Evolutionary conservation across 37 sponge, comb jelly and placozoan genomes (phyloP), one percentile per base, ranked within the genome.

Genomic region (Halichondria panicea): DNA sequence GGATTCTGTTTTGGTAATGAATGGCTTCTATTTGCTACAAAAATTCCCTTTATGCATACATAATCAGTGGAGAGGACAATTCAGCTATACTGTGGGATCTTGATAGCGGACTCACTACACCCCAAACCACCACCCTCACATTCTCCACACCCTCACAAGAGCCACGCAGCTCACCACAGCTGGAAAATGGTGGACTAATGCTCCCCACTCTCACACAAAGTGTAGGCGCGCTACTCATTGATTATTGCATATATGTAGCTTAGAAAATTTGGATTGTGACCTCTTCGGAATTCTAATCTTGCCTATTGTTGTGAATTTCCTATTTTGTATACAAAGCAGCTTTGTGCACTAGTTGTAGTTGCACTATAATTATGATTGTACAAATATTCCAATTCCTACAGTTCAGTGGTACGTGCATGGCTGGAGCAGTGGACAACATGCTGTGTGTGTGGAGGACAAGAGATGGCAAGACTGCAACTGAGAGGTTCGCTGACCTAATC

Each of bases 401-500:
- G 86, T 71, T 24, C 40, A 64, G 39, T 32, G 39, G 54, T 44
- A 71, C 24, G 24, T 85, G 79, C 66, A 57, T 77, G n/a, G 79
- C 74, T 39, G 66, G 50, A 48, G 86, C 79, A 6, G 22, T 77
- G 22, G 54, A 78, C 34, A 33, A 78, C 4, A 42, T 48, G 19
- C 36, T 85, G 46, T 78, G 79, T 65, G 63, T 85, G 24, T 85
- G 79, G 79, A 53, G 71, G n/a, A 57, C 78, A 28, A 85, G 55
- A 19, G 86, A 85, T 53, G 72, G 72, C 0, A 48, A 57, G 27
- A 43, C 43, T 34, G 74, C 34, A 6, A 78, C 48, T 31, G 61
- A 56, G 12, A 72, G 56, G 19, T 66, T 85, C 56, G 57, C 79
- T 54, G 72, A 72, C 25, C 56, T 78, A 41, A 78, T 85, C 45